Evolutionary conservation across 1,140 invertebrate genomes (phyloP).

Genomic region (Helicoverpa armigera): DNA sequence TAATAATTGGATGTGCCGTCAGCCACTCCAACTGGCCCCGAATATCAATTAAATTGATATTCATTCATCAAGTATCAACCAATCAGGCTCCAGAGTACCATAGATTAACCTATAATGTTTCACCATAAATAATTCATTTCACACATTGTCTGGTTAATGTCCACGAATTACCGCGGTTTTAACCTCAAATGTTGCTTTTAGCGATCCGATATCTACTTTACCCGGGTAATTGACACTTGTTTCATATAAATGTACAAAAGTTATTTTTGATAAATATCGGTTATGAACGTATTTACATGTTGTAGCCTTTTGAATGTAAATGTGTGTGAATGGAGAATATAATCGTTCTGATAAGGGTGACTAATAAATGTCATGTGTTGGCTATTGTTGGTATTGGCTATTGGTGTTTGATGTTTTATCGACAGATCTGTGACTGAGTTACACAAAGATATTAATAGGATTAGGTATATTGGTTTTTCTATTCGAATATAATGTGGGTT

Average conservation of each 20-base stretch:
- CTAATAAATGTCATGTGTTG: constrained; percentile 2
- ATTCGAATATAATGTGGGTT: too few relatives aligned
- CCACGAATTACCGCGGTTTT: too few relatives aligned
- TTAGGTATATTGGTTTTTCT: too few relatives aligned
- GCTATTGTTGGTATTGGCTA: not conserved
- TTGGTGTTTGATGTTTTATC: not conserved
- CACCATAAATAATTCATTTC: not conserved
- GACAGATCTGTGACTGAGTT: not conserved
- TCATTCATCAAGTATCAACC: constrained; percentile 6
- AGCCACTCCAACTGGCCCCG: not conserved
- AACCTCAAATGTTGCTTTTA: too few relatives aligned
- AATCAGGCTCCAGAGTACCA: not conserved
- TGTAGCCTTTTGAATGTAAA: not conserved
- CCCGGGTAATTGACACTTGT: not conserved
- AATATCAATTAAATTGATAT: constrained; percentile 34
- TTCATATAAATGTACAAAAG: not conserved
- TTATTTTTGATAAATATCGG: not conserved
- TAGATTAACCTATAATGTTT: constrained; percentile 6
- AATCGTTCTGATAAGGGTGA: not conserved
- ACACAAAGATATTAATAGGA: too few relatives aligned
- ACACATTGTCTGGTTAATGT: not conserved
- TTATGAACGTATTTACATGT: too few relatives aligned
- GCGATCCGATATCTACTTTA: too few relatives aligned
- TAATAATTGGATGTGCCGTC: not conserved
- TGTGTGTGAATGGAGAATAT: not conserved